Evolutionary conservation across 2,113 vertebrate genomes (phyloP).

Genomic region (Chinchilla lanigera): DNA sequence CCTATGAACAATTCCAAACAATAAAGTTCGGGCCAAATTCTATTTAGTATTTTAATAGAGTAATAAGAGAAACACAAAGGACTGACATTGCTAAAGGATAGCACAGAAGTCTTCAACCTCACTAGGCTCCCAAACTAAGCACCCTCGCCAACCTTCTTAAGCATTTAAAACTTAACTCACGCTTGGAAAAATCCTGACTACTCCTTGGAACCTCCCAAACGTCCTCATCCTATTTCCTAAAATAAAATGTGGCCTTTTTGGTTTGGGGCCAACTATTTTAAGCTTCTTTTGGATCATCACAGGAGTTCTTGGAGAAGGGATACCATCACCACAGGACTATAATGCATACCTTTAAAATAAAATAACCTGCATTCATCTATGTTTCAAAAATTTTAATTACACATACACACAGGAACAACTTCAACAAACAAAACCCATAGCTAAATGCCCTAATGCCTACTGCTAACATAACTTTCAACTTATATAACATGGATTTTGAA

Average conservation of each 20-base stretch:
- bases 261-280: slow-evolving; percentile 38
- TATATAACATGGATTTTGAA: slow-evolving; percentile 79
- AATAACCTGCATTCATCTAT: background rate
- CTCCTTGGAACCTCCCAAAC: slow-evolving; percentile 39
- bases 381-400: slow-evolving; percentile 37
- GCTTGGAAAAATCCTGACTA: background rate
- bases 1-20: background rate
- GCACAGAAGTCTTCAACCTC: background rate
- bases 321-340: background rate
- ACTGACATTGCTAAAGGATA: background rate
- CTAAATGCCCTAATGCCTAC: slow-evolving; percentile 54
- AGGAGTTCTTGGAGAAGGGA: background rate
- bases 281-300: slow-evolving; percentile 26
- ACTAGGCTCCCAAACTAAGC: background rate
- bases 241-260: slow-evolving; percentile 55
- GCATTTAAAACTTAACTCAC: background rate
- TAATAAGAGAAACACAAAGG: background rate
- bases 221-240: background rate
- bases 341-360: background rate
- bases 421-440: slow-evolving; percentile 66
- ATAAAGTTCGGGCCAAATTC: background rate
- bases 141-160: background rate
- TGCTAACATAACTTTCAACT: slow-evolving; percentile 77
- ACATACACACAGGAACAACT: background rate
- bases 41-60: background rate